Conservation (phyloP, 2,797 vertebrate genomes). For the Eulemur coronatus region DNA sequence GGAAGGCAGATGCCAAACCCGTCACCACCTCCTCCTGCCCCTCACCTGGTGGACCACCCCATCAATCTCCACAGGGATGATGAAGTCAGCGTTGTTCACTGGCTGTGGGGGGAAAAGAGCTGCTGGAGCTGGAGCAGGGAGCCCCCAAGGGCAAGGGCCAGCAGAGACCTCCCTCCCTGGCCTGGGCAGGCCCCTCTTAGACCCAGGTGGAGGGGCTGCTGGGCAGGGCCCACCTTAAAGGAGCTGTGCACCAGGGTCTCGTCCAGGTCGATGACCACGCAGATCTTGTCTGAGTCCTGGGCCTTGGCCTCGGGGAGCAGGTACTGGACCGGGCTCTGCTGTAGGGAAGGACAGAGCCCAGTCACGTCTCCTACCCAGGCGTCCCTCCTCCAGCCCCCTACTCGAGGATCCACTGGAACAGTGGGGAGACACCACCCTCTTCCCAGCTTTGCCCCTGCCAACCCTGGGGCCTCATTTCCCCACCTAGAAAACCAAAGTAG, state of each 20-base stretch:
- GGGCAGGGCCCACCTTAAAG: slow-evolving; percentile 92
- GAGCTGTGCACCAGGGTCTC: slow-evolving; percentile 99
- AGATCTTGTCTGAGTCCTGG: slow-evolving; percentile 94
- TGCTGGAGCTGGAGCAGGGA: background rate
- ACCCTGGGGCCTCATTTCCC: background rate
- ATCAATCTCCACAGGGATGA: slow-evolving; percentile 99
- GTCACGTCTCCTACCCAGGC: background rate
- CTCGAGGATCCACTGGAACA: background rate
- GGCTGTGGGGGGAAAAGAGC: slow-evolving; percentile 87
- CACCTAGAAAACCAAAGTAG: background rate
- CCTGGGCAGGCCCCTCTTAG: background rate
- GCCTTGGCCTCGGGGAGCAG: slow-evolving; percentile 92
- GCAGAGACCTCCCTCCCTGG: background rate
- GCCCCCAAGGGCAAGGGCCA: background rate
- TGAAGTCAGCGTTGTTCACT: slow-evolving; percentile 98
- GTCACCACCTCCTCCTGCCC: background rate
- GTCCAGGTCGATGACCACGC: slow-evolving; percentile 97
- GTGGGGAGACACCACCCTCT: background rate
- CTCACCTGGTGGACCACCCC: slow-evolving; percentile 96
- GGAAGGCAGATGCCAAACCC: background rate
- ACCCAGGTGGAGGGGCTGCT: background rate
- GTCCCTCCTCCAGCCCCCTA: background rate
- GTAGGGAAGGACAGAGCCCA: background rate
- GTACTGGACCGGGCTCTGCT: slow-evolving; percentile 91
- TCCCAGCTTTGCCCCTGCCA: background rate